Base-by-base conservation (phyloP, 1,140 invertebrate species). In the Luehdorfia chinensis region DNA sequence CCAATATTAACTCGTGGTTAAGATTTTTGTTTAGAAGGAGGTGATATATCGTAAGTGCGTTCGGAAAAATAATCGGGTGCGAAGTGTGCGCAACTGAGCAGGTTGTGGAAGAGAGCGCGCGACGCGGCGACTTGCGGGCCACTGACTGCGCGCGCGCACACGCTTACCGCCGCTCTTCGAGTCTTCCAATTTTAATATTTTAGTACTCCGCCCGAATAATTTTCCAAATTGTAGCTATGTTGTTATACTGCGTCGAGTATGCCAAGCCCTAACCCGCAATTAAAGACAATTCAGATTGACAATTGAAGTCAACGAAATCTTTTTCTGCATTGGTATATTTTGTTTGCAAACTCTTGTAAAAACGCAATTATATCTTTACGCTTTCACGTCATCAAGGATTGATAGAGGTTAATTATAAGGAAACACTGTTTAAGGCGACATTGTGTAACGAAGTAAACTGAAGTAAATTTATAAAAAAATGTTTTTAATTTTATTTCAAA, bases 131-230 rank as follows among this genome's bases (percentile, higher is more conserved):
- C 68, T 76, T 60, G 67, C 66, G 71, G 59, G 64, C 75, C 77
- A 80, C 79, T 80, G 79, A 70, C 52, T 54, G 66, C 62, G 65
- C 64, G 74, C 50, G 65, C 63, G 61, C 70, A 53, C 50, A 51
- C 64, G 55, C 50, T 56, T 58, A 55, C 62, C 56, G 52, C 51
- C 54, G 60, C 51, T 65, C 60, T 47, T 59, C 63, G 46, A 67
- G 68, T 69, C 66, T 68, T 77, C 62, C 71, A 73, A 74, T 75
- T 80, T 78, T 75, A 79, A 72, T 73, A 68, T 77, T 72, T 61
- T 50, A 64, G 65, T 47, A 59, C 41, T 55, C 37, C 57, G 50
- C 55, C 44, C 61, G 54, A 57, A 60, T 50, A 66, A 57, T 79
- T 83, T 73, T 68, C 66, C 54, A 58, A 49, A 50, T 53, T 47